Evolutionary conservation across 1,140 invertebrate genomes (phyloP).

Genomic region (Tachypleus tridentatus): DNA sequence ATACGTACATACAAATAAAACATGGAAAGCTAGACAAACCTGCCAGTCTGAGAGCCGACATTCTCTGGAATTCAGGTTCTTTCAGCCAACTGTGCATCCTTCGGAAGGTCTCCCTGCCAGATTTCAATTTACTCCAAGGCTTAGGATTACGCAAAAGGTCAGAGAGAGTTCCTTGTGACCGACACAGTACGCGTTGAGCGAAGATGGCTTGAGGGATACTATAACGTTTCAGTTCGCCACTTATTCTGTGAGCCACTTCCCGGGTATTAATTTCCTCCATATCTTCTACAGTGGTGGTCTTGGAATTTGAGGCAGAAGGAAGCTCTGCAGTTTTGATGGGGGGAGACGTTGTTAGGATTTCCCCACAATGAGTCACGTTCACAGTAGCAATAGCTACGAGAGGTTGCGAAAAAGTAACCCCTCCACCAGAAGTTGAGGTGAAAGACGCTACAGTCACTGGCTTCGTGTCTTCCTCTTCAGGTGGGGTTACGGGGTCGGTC

Average conservation of each 20-base stretch:
- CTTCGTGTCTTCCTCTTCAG: too few species aligned
- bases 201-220: slow-evolving; percentile 99
- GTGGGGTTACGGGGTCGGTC: slow-evolving; percentile 10
- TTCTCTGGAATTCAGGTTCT: slow-evolving; percentile 97
- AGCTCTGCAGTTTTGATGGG: slow-evolving; percentile 12
- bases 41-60: slow-evolving; percentile 95
- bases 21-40: slow-evolving; percentile 41
- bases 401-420: too few species aligned
- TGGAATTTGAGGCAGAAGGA: slow-evolving; percentile 17
- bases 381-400: too few species aligned
- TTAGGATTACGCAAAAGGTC: slow-evolving; percentile 96
- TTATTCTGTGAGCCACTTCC: slow-evolving; percentile 94
- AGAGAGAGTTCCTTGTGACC: slow-evolving; percentile 94
- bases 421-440: slow-evolving; percentile 28
- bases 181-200: slow-evolving; percentile 91
- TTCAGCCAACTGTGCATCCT: slow-evolving; percentile 99
- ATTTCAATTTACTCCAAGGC: slow-evolving; percentile 99
- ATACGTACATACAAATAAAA: too few species aligned
- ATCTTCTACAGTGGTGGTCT: slow-evolving; percentile 38
- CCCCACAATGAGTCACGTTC: neutral
- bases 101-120: slow-evolving; percentile 96
- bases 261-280: slow-evolving; percentile 98
- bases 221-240: slow-evolving; percentile 94
- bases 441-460: neutral
- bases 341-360: slow-evolving; percentile 7